A percentile compares a stretch with the other conserved stretches of the same genome.
phyloP scores from a whole-genome alignment of 2,888 invertebrate species.

The Athetis lepigone region DNA sequence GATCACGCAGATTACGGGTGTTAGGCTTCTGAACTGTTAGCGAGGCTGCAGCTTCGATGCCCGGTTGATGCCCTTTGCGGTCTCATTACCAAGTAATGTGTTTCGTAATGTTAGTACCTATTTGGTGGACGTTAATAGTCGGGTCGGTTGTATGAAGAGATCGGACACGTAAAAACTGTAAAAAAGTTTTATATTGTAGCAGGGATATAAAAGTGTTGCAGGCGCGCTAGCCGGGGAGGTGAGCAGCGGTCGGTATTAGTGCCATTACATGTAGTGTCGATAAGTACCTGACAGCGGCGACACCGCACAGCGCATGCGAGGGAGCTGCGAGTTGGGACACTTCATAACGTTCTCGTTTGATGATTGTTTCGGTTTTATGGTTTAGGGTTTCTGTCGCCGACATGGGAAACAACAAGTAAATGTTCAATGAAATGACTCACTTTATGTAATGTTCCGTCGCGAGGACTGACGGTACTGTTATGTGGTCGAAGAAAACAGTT shows the following conservation, averaged over 20 bases:
- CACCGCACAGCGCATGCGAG: background rate
- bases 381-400: background rate
- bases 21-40: conserved; percentile 54
- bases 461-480: background rate
- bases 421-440: conserved; percentile 13
- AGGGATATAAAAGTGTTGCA: conserved; percentile 32
- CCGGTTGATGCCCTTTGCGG: conserved; percentile 55
- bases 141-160: background rate
- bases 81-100: conserved; percentile 54
- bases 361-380: background rate
- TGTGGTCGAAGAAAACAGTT: background rate
- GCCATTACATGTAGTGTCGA: conserved; percentile 43
- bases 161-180: conserved; percentile 17
- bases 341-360: too few species aligned
- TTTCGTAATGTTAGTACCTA: conserved; percentile 42
- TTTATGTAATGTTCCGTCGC: background rate
- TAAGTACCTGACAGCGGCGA: conserved; percentile 39
- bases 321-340: too few species aligned
- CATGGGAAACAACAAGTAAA: conserved; percentile 25
- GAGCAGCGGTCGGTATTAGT: conserved; percentile 35
- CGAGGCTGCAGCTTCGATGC: conserved; percentile 43
- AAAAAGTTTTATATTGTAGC: conserved; percentile 25
- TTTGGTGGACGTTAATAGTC: conserved; percentile 26
- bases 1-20: conserved; percentile 55
- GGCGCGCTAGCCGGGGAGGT: conserved; percentile 16